Evolutionary conservation across 53 echinoderm and acorn worm species (phyloP).

Genomic region (Antedon mediterranea): DNA sequence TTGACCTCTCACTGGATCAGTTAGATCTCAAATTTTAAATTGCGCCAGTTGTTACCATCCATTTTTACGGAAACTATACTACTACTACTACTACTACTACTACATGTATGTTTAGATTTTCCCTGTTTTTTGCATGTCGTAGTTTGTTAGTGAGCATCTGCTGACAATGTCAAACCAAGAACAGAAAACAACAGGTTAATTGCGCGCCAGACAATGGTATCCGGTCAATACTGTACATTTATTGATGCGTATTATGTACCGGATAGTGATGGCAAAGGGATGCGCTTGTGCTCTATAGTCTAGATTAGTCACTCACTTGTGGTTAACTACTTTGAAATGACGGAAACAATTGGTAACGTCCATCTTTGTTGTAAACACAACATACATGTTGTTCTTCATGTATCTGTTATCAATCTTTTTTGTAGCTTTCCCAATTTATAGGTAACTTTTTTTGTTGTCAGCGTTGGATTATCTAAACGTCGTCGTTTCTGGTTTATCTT

Average conservation of each 20-base stretch:
- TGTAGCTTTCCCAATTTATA: too few species aligned
- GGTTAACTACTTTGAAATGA: background rate
- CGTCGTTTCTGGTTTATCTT: too few species aligned
- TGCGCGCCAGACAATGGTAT: background rate
- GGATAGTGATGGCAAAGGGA: background rate
- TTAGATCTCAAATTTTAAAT: background rate
- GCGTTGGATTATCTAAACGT: too few species aligned
- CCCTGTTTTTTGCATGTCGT: background rate
- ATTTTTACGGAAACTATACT: background rate
- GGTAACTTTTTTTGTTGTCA: too few species aligned
- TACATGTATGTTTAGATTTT: background rate
- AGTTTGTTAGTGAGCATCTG: background rate
- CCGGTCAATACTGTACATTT: background rate
- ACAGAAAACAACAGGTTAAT: background rate
- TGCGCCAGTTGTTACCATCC: background rate
- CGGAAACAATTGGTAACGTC: background rate
- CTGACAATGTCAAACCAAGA: background rate
- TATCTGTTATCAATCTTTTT: too few species aligned
- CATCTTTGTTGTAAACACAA: background rate
- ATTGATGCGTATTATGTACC: background rate
- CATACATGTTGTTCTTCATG: background rate
- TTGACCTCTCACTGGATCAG: background rate
- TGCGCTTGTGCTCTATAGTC: background rate
- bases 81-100: too few species aligned
- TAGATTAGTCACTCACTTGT: background rate